Evolutionary conservation across 2,888 invertebrate genomes (phyloP).

Genomic region (Pachymerium ferrugineum): DNA sequence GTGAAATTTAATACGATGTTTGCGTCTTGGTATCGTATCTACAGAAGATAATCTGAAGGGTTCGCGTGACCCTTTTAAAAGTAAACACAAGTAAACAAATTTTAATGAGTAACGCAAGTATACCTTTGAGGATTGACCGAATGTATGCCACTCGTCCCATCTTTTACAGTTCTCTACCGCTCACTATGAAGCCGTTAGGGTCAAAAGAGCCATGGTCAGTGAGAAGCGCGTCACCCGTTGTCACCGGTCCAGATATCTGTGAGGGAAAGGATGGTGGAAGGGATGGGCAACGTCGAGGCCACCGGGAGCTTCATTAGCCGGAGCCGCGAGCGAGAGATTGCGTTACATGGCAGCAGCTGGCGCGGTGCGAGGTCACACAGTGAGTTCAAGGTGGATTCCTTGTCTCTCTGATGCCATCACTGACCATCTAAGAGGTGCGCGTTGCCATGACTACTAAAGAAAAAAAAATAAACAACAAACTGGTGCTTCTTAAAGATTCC

Average conservation of each 20-base stretch:
- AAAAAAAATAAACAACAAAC: not conserved
- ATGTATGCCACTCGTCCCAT: not conserved
- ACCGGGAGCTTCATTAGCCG: slow-evolving; percentile 24
- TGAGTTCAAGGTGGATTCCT: slow-evolving; percentile 25
- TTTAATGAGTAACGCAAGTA: slow-evolving; percentile 22
- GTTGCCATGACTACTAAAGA: not conserved
- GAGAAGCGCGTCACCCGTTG: slow-evolving; percentile 21
- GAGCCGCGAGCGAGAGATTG: slow-evolving; percentile 21
- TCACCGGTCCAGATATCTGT: slow-evolving; percentile 24
- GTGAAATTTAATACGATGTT: slow-evolving; percentile 10
- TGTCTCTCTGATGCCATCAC: slow-evolving; percentile 25
- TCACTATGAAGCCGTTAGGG: slow-evolving; percentile 13
- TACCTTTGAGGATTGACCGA: slow-evolving; percentile 23
- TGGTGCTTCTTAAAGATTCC: not conserved
- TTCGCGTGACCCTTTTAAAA: slow-evolving; percentile 22
- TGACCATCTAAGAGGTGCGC: slow-evolving; percentile 17
- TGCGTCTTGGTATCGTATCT: slow-evolving; percentile 16
- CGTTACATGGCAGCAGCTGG: slow-evolving; percentile 27
- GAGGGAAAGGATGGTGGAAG: not conserved
- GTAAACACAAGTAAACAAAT: slow-evolving; percentile 27
- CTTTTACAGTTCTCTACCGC: slow-evolving; percentile 11
- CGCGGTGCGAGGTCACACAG: not conserved
- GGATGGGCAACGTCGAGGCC: slow-evolving; percentile 5
- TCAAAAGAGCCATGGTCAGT: slow-evolving; percentile 17
- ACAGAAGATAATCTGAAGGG: slow-evolving; percentile 7